Evolutionary conservation across 1,140 invertebrate species (phyloP), one percentile per base, ranked within the genome.

Genomic region (Centruroides vittatus): DNA sequence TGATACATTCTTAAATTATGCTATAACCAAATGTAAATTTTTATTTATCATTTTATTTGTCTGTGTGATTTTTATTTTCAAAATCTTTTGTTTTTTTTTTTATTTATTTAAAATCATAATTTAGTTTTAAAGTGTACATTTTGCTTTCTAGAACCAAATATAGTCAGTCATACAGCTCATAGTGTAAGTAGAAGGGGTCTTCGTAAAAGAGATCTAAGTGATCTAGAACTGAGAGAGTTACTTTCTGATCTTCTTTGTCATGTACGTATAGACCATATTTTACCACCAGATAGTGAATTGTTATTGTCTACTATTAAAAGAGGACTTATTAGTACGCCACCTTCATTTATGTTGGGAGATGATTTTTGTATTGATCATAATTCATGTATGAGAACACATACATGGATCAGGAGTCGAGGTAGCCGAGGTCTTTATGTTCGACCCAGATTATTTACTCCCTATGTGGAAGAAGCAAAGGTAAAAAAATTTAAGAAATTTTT

Each of bases 381-480:
- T 23, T 59, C 57, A 8, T 61, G 61, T 35, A 34, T 65, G 53
- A 35, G 82, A 82, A 58, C 66, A 7, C 62, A 84, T 71, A 74
- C 82, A 35, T 75, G 84, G 58, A 86, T 90, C 36, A 94, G 90
- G 91, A 85, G 90, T 66, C 79, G 86, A 51, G 81, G 83, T 35
- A 81, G 82, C 11, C 84, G 85, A 55, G 86, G 88, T 52, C 76
- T 89, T 36, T 91, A 86, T 74, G 83, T 90, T 0, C 82, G 87
- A 66, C 89, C 92, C 53, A 78, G 93, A 35, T 80, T 93, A 46
- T 97, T 94, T 74, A 85, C 89, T 79, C 92, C 92, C 12, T 94
- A 94, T 73, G 89, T 91, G 67, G 92, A 96, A 71, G 92, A 95
- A 78, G 84, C 89, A 3, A 93, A 93, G 80, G 85, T 87, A 72